Conservation (phyloP, 2,113 vertebrate genomes). For the Raja brachyura region DNA sequence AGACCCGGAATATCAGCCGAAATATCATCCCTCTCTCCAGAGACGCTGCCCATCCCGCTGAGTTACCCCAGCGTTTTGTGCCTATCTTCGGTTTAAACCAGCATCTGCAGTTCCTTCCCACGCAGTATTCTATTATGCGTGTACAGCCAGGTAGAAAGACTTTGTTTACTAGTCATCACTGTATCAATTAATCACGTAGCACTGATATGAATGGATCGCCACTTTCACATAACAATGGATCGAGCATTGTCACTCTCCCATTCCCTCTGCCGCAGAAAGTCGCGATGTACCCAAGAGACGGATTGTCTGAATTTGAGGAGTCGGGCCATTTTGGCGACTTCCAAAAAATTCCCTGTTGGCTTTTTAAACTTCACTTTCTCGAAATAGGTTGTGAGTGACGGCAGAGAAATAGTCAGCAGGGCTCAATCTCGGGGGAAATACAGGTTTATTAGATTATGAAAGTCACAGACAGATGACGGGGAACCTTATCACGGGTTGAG, state of each 20-base stretch:
- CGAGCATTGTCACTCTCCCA: conserved; percentile 3
- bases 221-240: conserved; percentile 16
- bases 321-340: neutral
- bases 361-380: conserved; percentile 29
- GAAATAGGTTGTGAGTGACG: conserved; percentile 23
- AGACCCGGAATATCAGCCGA: too few relatives aligned
- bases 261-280: neutral
- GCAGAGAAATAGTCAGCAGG: neutral
- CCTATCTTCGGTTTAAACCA: too few relatives aligned
- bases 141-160: conserved; percentile 19
- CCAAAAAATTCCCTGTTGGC: conserved; percentile 19
- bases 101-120: too few relatives aligned
- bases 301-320: conserved; percentile 26
- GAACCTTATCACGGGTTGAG: conserved; percentile 8
- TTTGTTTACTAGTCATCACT: neutral
- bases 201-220: conserved; percentile 29
- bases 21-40: too few relatives aligned
- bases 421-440: neutral
- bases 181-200: conserved; percentile 25
- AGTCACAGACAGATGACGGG: neutral
- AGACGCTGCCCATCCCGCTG: too few relatives aligned
- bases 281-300: neutral
- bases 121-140: neutral
- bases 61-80: too few relatives aligned
- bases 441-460: neutral